These are phyloP conservation scores for Cataglyphis hispanica DNA, from an alignment of 1,140 invertebrate species.

Conservation along the genomic window DNA sequence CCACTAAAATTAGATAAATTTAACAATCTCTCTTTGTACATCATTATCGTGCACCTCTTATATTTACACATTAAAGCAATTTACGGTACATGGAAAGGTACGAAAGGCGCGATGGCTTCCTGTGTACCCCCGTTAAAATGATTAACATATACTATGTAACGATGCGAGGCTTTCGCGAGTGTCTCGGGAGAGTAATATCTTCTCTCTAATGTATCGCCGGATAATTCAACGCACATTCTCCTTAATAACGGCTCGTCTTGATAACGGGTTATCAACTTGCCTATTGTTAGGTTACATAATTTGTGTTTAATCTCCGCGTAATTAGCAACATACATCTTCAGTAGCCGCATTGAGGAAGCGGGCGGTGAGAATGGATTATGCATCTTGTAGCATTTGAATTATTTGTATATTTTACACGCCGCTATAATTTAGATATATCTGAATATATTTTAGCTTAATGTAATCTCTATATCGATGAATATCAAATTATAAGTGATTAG, in stretches of 20 bases:
- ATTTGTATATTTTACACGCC: neutral
- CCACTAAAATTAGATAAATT: conserved; percentile 3
- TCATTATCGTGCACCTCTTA: neutral
- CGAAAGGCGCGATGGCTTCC: neutral
- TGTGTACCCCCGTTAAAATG: conserved; percentile 43
- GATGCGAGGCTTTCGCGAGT: neutral
- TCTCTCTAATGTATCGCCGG: conserved; percentile 9
- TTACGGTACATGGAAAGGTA: neutral
- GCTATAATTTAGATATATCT: no score
- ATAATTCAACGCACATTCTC: conserved; percentile 41
- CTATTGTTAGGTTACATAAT: conserved; percentile 58
- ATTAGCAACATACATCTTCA: conserved; percentile 44
- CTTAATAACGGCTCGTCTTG: conserved; percentile 32
- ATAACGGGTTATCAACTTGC: conserved; percentile 51
- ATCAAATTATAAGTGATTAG: no score
- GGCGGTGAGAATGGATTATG: neutral
- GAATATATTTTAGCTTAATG: no score
- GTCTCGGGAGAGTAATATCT: conserved; percentile 19
- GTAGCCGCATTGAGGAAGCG: neutral
- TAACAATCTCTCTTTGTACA: neutral
- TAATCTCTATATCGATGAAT: no score
- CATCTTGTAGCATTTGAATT: neutral
- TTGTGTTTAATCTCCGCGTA: conserved; percentile 58
- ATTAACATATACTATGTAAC: conserved; percentile 41
- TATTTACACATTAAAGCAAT: conserved; percentile 17